Conservation (phyloP, 2,888 invertebrate genomes). For the Asteroscopus sphinx region DNA sequence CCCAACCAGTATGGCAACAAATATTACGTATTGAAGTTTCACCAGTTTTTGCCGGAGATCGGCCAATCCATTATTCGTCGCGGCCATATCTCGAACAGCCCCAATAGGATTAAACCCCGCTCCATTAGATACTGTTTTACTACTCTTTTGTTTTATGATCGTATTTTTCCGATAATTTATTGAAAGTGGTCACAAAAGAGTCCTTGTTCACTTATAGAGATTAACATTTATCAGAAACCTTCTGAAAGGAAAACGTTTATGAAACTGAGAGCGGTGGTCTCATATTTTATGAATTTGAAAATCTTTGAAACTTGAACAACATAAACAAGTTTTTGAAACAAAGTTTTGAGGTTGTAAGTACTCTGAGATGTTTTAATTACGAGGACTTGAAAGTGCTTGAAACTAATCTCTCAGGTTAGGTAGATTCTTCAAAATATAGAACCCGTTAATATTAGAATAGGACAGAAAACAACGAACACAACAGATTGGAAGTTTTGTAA, state of each 20-base stretch:
- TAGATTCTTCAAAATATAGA: neutral
- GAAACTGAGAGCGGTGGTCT: constrained; percentile 25
- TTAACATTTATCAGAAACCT: constrained; percentile 52
- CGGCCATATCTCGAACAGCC: constrained; percentile 76
- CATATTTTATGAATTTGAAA: constrained; percentile 41
- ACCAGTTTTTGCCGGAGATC: constrained; percentile 72
- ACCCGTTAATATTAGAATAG: neutral
- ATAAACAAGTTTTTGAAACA: constrained; percentile 29
- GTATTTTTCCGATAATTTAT: constrained; percentile 82
- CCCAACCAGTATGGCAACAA: constrained; percentile 53
- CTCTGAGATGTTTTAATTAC: constrained; percentile 37
- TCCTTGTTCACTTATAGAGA: constrained; percentile 61
- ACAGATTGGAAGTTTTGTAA: too few relatives aligned
- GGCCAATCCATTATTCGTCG: constrained; percentile 79
- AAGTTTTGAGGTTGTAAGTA: constrained; percentile 35
- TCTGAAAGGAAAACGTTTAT: constrained; percentile 30
- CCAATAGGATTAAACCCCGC: constrained; percentile 77
- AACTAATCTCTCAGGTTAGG: neutral
- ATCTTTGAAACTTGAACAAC: constrained; percentile 25
- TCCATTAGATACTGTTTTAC: constrained; percentile 82
- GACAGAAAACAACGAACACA: neutral
- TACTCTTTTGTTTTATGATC: constrained; percentile 84
- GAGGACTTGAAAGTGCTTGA: constrained; percentile 21
- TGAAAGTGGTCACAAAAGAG: constrained; percentile 74
- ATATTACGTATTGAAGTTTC: constrained; percentile 68